Evolutionary conservation across 1,140 invertebrate species (phyloP), one percentile per base, ranked within the genome.

Genomic region (Stenopsyche tienmushanensis): DNA sequence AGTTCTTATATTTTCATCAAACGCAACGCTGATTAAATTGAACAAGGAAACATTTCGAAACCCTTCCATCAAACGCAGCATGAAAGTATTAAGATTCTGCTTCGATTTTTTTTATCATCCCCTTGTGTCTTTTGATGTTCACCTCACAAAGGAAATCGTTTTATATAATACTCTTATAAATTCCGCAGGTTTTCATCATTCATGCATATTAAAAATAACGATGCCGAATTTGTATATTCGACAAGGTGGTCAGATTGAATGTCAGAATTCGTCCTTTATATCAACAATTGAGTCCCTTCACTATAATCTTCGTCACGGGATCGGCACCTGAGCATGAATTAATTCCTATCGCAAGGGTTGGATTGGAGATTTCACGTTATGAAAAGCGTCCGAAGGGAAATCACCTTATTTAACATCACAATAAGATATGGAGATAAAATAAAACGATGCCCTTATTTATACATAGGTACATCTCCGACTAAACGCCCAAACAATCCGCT

Each of bases 331-430:
- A 10, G 34, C 34, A 57, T 57, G 44, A 57, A 57, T 57, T 57
- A 57, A 57, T 57, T 57, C 44, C 41, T 41, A 21, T 57, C 17
- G 41, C 29, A 57, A 44, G 54, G 34, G 21, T 24, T 10, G 17
- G 54, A n/a, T n/a, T n/a, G n/a, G n/a, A n/a, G n/a, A n/a, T n/a
- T 23, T 41, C 54, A 10, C 24, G 29, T 57, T 57, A 57, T 57
- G 54, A 57, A 44, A 57, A 24, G 54, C 54, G 54, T 57, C 54
- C 54, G 29, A 44, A 15, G 54, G 54, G 54, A 57, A 57, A 57
- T 57, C 54, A 57, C 54, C 34, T 57, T 57, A 57, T 57, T 57
- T 57, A 57, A 57, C 54, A 44, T 57, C 34, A 57, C 54, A 57
- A 57, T 42, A 57, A 57, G 54, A 57, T 57, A 21, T 13, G 41